Evolutionary conservation across 2,888 invertebrate species (phyloP).

Genomic region (Caenorhabditis sp.): DNA sequence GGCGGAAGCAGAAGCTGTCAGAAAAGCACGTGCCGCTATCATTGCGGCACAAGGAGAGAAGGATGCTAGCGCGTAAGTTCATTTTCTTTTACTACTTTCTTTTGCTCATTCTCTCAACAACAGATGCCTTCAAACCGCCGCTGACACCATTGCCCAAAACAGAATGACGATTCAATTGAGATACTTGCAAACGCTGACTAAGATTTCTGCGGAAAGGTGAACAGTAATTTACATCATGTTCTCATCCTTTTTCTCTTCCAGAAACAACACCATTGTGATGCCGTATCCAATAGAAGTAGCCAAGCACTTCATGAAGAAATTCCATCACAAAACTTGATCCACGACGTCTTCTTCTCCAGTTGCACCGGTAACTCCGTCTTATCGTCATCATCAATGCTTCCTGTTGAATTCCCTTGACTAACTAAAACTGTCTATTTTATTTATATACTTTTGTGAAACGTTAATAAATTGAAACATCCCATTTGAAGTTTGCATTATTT

Average conservation of each 20-base stretch:
- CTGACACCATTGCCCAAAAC: constrained; percentile 94
- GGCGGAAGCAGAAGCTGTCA: constrained; percentile 94
- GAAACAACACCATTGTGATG: constrained; percentile 79
- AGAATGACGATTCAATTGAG: constrained; percentile 95
- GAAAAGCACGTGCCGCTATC: constrained; percentile 89
- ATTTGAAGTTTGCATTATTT: too few species aligned
- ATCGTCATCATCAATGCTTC: constrained; percentile 45
- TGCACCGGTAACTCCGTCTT: constrained; percentile 45
- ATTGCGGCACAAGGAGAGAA: constrained; percentile 82
- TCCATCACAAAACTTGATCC: constrained; percentile 44
- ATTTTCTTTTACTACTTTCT: constrained; percentile 18
- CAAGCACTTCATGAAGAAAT: constrained; percentile 69
- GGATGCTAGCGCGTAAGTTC: constrained; percentile 76
- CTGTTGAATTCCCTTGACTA: neutral
- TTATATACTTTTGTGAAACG: neutral
- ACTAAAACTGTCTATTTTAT: neutral
- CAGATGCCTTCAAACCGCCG: constrained; percentile 90
- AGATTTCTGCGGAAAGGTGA: constrained; percentile 75
- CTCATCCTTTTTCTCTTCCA: constrained; percentile 20
- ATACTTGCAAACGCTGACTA: constrained; percentile 86
- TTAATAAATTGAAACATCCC: too few species aligned
- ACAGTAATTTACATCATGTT: neutral
- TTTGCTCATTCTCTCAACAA: neutral
- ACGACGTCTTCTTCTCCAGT: constrained; percentile 34
- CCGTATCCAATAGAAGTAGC: constrained; percentile 80